Evolutionary conservation across 2,797 vertebrate genomes (phyloP), one percentile per base, ranked within the genome.

Genomic region (Xenopus petersii): DNA sequence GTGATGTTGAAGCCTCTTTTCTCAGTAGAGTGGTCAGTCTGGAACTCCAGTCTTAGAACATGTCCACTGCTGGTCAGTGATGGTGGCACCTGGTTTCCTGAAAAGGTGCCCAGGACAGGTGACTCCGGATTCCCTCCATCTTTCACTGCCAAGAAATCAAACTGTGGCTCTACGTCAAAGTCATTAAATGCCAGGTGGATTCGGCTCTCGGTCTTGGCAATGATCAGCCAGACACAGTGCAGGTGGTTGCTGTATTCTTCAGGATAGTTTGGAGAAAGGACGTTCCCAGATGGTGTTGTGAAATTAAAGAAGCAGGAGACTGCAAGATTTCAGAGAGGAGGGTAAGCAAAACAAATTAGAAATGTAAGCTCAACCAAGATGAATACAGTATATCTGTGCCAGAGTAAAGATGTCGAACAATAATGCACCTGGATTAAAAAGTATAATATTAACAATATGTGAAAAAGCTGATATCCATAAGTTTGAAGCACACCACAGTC

Each of bases 301-400:
- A 99, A 99, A 90, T 99, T 99, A 93, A 99, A 99, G 86, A 99
- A 98, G 87, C 98, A 99, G 81, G 98, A 98, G 84, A 99, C 98
- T 99, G 86, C 68, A 87, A 87, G 0, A 73, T 49, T 67, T 36
- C 61, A 16, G 15, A 88, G 79, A 91, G 81, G 9, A 9, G 46
- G 16, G 61, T 10, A 63, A 63, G 15, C 30, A 36, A 33, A 36
- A 33, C 61, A 33, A 33, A 63, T 33, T 61, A 30, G 10, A 11
- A 24, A 8, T 61, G 55, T 17, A n/a, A 58, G 15, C 15, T n/a
- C 55, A 58, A 58, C 55, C n/a, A n/a, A 71, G n/a, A 2, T 17
- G 12, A 48, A 16, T 36, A n/a, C n/a, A n/a, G n/a, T n/a, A n/a
- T 48, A 15, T 46, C 13, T 47, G 9, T 47, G 10, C 15, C 17